phyloP scores from a whole-genome alignment of 2,113 vertebrate species.

The Forbesichthys agassizii region DNA sequence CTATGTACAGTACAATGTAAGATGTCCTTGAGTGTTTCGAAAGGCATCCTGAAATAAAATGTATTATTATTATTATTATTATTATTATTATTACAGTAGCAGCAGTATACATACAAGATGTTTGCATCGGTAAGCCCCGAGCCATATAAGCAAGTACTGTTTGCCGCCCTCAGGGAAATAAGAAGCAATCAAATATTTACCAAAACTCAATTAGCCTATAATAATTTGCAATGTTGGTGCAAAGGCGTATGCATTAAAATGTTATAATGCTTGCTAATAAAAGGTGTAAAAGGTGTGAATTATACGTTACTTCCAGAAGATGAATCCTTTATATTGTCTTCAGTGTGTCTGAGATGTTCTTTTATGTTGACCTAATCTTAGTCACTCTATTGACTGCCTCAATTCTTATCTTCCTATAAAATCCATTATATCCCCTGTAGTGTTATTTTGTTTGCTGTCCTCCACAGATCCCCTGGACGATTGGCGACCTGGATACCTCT shows the following conservation, averaged over 20 bases:
- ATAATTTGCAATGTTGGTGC: conserved; percentile 22
- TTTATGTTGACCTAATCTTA: conserved; percentile 24
- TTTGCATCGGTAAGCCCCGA: conserved; percentile 12
- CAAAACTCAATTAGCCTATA: conserved; percentile 11
- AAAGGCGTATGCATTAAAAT: conserved; percentile 8
- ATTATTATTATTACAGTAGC: no score
- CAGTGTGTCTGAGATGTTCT: conserved; percentile 24
- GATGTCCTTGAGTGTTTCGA: no score
- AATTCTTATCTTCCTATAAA: no score
- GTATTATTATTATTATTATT: no score
- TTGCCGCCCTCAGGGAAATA: conserved; percentile 10
- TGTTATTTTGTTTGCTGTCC: no score
- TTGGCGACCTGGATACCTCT: no score
- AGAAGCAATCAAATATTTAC: conserved; percentile 41
- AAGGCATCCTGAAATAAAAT: no score
- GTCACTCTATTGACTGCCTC: conserved; percentile 45
- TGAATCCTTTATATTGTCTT: conserved; percentile 8
- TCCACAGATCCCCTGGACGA: no score
- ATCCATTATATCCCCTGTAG: no score
- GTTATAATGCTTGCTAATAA: conserved; percentile 35
- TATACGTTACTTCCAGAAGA: conserved; percentile 5
- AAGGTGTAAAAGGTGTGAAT: conserved; percentile 1
- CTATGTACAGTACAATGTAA: no score
- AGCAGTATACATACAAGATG: background rate
- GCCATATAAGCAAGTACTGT: conserved; percentile 10